Conservation (phyloP, 23 tunicate species). For the Halocynthia roretzi region DNA sequence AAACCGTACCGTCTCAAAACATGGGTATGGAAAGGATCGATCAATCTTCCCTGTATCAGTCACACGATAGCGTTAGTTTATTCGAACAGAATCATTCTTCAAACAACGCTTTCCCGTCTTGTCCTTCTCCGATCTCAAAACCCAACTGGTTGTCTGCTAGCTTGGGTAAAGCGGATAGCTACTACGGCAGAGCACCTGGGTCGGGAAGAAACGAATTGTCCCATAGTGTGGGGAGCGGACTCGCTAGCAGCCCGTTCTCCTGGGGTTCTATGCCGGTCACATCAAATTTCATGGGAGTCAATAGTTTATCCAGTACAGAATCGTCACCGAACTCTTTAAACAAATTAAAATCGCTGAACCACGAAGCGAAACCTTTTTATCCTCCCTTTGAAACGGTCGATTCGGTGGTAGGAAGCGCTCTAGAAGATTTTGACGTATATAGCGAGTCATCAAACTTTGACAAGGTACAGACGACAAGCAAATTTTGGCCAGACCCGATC, state of each 20-base stretch:
- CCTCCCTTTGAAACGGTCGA: slow-evolving; percentile 91
- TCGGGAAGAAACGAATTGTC: slow-evolving; percentile 44
- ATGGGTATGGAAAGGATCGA: neutral
- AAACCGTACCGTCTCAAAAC: neutral
- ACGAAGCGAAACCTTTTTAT: slow-evolving; percentile 75
- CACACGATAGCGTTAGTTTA: neutral
- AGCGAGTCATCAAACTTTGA: neutral
- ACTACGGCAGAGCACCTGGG: slow-evolving; percentile 57
- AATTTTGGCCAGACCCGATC: slow-evolving; percentile 22
- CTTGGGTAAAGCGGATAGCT: slow-evolving; percentile 9
- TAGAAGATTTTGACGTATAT: slow-evolving; percentile 54
- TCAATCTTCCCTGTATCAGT: slow-evolving; percentile 3
- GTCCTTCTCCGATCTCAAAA: slow-evolving; percentile 60
- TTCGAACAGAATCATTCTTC: neutral
- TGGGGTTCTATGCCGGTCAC: slow-evolving; percentile 37
- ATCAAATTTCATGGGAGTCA: slow-evolving; percentile 12
- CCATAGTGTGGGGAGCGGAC: slow-evolving; percentile 22
- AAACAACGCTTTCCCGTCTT: slow-evolving; percentile 44
- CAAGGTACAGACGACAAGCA: neutral
- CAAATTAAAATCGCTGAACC: slow-evolving; percentile 34
- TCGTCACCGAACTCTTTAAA: slow-evolving; percentile 45
- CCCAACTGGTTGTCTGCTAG: slow-evolving; percentile 24
- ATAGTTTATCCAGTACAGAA: slow-evolving; percentile 44
- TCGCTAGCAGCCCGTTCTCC: slow-evolving; percentile 25
- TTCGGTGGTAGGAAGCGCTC: slow-evolving; percentile 78